Conservation (phyloP, 2,113 vertebrate genomes). For the Nymphicus hollandicus region DNA sequence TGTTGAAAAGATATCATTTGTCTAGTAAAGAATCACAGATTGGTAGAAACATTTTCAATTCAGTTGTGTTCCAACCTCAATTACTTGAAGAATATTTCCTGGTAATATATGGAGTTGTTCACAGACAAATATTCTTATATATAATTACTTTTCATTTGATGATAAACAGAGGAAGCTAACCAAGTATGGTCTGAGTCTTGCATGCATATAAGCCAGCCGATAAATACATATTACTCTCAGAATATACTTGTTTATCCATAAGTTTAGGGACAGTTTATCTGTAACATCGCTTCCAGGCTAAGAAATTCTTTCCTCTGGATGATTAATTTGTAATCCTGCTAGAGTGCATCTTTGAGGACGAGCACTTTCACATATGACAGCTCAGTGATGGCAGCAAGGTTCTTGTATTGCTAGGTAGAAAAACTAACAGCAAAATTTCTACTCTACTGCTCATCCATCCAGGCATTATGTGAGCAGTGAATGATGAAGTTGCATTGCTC, state of each 20-base stretch:
- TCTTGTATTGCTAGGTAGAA: not conserved
- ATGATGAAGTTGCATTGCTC: not conserved
- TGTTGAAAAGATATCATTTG: not conserved
- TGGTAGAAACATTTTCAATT: not conserved
- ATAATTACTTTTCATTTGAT: slow-evolving; percentile 37
- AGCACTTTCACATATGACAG: not conserved
- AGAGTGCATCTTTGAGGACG: not conserved
- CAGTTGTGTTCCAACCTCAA: slow-evolving; percentile 38
- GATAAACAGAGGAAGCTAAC: slow-evolving; percentile 14
- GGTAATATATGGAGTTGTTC: slow-evolving; percentile 29
- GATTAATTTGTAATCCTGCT: not conserved
- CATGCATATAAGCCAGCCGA: not conserved
- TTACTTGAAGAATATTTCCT: slow-evolving; percentile 17
- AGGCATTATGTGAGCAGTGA: not conserved
- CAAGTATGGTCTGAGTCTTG: not conserved
- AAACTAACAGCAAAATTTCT: not conserved
- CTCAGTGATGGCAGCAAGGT: not conserved
- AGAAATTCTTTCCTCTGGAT: not conserved
- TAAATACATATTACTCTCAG: not conserved
- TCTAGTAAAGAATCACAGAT: slow-evolving; percentile 30
- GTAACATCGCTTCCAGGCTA: not conserved
- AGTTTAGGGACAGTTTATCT: not conserved
- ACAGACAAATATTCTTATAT: not conserved
- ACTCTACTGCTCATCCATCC: not conserved
- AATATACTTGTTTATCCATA: slow-evolving; percentile 19